phyloP scores from a whole-genome alignment of 2,113 vertebrate genomes.

The Vireo altiloquus region DNA sequence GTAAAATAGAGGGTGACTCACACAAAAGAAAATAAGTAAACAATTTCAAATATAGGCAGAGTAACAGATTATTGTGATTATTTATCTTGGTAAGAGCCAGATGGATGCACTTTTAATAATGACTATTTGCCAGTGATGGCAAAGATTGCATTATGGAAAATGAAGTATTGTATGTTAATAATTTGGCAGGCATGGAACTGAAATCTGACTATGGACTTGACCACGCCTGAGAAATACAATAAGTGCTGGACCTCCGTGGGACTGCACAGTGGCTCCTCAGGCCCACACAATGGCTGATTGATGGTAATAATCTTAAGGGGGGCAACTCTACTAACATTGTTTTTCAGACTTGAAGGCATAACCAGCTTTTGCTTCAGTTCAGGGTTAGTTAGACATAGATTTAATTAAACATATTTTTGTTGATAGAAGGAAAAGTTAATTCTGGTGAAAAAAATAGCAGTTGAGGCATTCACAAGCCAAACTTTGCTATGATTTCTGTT shows the following conservation, averaged over 20 bases:
- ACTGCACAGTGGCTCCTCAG: background rate
- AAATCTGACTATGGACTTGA: background rate
- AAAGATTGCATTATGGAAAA: background rate
- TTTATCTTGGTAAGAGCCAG: slow-evolving; percentile 13
- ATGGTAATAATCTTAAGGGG: background rate
- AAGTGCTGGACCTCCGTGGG: background rate
- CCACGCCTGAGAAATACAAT: background rate
- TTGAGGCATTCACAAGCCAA: background rate
- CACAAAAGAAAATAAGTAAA: background rate
- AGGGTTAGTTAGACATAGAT: background rate
- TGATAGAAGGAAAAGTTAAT: background rate
- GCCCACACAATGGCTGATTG: background rate
- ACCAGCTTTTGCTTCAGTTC: background rate
- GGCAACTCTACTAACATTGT: background rate
- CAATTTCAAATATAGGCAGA: background rate
- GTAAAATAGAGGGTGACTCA: background rate
- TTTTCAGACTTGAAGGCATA: background rate
- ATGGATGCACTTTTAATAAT: background rate
- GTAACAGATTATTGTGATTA: slow-evolving; percentile 8
- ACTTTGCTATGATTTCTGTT: background rate
- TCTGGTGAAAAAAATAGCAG: background rate
- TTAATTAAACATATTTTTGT: background rate
- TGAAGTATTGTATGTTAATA: background rate
- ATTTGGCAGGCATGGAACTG: background rate
- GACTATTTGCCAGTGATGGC: background rate